Base-by-base conservation (phyloP, 2,797 vertebrate species). In the Periparus ater region DNA sequence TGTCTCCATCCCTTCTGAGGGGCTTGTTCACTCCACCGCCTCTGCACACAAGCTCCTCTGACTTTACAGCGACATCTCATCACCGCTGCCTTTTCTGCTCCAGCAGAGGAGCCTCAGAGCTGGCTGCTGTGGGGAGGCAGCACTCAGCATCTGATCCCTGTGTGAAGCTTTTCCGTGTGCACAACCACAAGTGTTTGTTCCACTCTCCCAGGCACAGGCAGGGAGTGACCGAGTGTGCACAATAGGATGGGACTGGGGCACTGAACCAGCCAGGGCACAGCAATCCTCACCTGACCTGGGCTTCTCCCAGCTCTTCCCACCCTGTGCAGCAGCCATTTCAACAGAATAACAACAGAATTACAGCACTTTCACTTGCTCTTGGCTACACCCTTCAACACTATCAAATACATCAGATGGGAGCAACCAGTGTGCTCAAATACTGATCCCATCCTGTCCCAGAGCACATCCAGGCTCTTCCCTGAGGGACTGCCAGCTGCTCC, bases 271-370 rank as follows among this genome's bases (percentile, higher is more conserved):
- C 70, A 11, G 5, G 48, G 60, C 75, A 36, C 42, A 42, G 67
- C 20, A 11, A 10, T 5, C 10, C 19, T 5, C 0, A 1, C 1
- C 2, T 0, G 2, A 2, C 9, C 27, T 0, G 7, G 44, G 16
- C 50, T 57, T 12, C 42, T 29, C 30, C 38, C 15, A 17, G 25
- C 79, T 10, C 5, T 1, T 7, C 42, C 77, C 13, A 9, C 44
- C 0, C 62, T 3, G 11, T 5, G 11, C 16, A 29, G 2, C 54
- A 14, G 6, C 45, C 5, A 0, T 2, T 40, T 2, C 4, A 48
- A 27, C 0, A 23, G 27, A 75, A 2, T 0, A n/a, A 10, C 73
- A 60, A 0, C 44, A 12, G 0, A 10, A 18, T 15, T 20, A 2
- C 1, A 36, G 3, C 30, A 27, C 17, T 1, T n/a, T 3, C 34